Percentiles rank a stretch among this genome's conserved stretches.
phyloP scores from a whole-genome alignment of 2,888 invertebrate genomes.

The Parapristionchus giblindavisi region DNA sequence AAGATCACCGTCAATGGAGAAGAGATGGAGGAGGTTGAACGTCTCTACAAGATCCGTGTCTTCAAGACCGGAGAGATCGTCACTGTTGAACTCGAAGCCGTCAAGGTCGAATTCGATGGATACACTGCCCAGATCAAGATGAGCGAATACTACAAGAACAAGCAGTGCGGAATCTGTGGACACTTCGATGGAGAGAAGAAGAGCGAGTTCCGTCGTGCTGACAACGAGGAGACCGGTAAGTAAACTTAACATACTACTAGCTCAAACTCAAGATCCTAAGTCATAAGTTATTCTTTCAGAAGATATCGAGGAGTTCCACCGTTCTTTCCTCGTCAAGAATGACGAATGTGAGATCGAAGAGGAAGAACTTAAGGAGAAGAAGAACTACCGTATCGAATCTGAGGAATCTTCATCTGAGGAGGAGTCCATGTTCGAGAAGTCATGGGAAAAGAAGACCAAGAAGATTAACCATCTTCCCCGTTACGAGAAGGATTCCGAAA shows the following conservation, averaged over 20 bases:
- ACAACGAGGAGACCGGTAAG: constrained; percentile 40
- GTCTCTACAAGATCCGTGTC: constrained; percentile 3
- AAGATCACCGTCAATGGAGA: constrained; percentile 45
- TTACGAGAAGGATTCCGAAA: no score
- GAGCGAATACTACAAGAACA: constrained; percentile 6
- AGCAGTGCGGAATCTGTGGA: constrained; percentile 46
- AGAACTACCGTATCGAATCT: constrained; percentile 23
- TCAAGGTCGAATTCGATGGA: constrained; percentile 4
- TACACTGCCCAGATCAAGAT: constrained; percentile 25
- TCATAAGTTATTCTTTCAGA: no score
- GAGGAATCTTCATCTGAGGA: background rate
- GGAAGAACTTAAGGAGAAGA: constrained; percentile 22
- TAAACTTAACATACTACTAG: no score
- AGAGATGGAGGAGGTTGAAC: background rate
- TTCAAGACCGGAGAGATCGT: constrained; percentile 39
- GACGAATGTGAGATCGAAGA: constrained; percentile 36
- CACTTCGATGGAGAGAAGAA: constrained; percentile 36
- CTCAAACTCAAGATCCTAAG: no score
- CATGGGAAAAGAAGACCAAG: background rate
- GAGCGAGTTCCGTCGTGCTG: constrained; percentile 42
- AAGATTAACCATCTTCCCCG: background rate
- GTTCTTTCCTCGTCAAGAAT: constrained; percentile 35
- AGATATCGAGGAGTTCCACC: constrained; percentile 39
- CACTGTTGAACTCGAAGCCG: constrained; percentile 42
- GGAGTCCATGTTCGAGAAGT: background rate